Base-by-base conservation (phyloP, 1,140 invertebrate genomes). In the Episyrphus balteatus region DNA sequence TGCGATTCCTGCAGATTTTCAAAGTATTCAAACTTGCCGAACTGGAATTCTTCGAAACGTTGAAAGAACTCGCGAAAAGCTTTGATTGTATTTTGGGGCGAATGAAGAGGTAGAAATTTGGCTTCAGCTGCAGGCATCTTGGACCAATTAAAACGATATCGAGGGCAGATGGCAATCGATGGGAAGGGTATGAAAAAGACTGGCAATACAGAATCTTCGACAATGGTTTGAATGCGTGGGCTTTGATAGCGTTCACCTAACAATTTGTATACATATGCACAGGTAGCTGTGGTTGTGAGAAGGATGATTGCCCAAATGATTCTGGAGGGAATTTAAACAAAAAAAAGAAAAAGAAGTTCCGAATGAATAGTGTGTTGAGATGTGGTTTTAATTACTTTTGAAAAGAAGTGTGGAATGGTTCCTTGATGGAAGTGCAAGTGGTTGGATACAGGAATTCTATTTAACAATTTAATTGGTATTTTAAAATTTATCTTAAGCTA, bases 291-390 rank as follows among this genome's bases (percentile, higher is more conserved):
- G 8, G 62, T 65, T 44, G 42, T 40, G 11, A 62, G 11, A 36
- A 65, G 10, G 12, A 65, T 56, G 12, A 65, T 14, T 2, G 62
- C 36, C 62, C 62, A 65, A 8, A 61, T 56, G 2, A 59, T 30
- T 43, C 62, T 64, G 42, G 42, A 12, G 1, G 34, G 30, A 15
- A 0, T 14, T 40, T 21, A 12, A 36, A 37, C 17, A 14, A 12
- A 7, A 9, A 2, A 3, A 37, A 37, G 13, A 11, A 10, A 5
- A 14, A 37, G 13, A 5, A 6, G 36, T 37, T 37, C 6, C 36
- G 6, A 5, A 3, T 17, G 3, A 11, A 17, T 37, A 37, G 15
- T 11, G 36, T 37, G 36, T 5, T 26, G 21, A 26, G 8, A 8
- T 26, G 8, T 5, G 21, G 21, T 8, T 26, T 26, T 26, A 26